A percentile compares a stretch with the other conserved stretches of the same genome.
These are phyloP conservation scores for Meles meles DNA, from an alignment of 2,113 vertebrate species.

Conservation along the genomic window DNA sequence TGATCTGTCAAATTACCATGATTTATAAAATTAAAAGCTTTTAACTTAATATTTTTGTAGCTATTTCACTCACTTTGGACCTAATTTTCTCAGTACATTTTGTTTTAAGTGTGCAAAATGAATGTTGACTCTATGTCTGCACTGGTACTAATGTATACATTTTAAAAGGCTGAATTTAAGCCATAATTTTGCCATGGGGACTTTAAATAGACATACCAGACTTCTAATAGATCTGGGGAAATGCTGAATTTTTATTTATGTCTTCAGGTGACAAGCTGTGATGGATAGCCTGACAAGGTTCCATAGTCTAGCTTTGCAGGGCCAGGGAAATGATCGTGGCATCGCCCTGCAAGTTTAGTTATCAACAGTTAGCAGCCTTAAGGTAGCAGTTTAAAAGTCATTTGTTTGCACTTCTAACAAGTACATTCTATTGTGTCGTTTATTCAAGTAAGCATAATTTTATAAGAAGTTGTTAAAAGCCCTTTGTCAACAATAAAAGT, in stretches of 20 bases:
- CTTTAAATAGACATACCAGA: constrained; percentile 56
- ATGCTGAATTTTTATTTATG: constrained; percentile 68
- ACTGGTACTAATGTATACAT: constrained; percentile 58
- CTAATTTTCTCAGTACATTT: constrained; percentile 56
- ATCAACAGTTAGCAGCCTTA: constrained; percentile 56
- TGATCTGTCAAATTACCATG: constrained; percentile 53
- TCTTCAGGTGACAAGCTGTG: constrained; percentile 70
- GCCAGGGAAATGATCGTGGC: background rate
- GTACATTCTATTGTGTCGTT: background rate
- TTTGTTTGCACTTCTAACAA: constrained; percentile 58
- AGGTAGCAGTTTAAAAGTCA: constrained; percentile 51
- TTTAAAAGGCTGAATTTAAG: constrained; percentile 69
- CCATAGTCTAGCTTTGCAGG: background rate
- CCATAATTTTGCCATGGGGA: constrained; percentile 65
- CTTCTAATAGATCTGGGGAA: constrained; percentile 56
- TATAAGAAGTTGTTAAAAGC: constrained; percentile 40
- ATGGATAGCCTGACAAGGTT: constrained; percentile 69
- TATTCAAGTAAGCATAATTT: constrained; percentile 50
- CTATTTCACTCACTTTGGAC: constrained; percentile 40
- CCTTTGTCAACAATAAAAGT: constrained; percentile 39
- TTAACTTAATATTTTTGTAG: constrained; percentile 65
- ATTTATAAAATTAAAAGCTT: constrained; percentile 74
- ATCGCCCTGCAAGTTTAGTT: background rate
- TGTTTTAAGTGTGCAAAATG: constrained; percentile 53
- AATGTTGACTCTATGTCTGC: constrained; percentile 51